Conservation (phyloP, 1,140 invertebrate species). For the Scylla paramamosain region DNA sequence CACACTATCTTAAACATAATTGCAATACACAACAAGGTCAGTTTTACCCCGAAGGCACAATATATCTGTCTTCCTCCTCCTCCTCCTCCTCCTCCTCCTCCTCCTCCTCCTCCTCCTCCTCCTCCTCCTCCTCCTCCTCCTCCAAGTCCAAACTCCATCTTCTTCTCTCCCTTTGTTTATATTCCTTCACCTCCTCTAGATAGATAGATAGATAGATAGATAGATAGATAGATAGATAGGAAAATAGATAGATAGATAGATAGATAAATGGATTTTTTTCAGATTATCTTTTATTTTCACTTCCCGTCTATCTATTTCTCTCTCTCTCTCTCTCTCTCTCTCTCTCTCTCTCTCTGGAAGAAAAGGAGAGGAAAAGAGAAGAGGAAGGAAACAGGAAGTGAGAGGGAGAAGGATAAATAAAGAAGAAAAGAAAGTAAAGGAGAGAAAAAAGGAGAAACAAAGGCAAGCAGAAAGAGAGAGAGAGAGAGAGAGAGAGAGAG, state of each 20-base stretch:
- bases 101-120: no score
- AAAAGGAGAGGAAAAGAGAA: background rate
- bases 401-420: background rate
- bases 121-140: no score
- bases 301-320: no score
- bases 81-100: background rate
- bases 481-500: background rate
- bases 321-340: background rate
- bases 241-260: background rate
- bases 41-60: background rate
- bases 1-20: constrained; percentile 6
- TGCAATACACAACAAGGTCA: background rate
- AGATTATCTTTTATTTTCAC: no score
- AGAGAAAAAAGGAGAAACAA: background rate
- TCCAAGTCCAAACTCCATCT: no score
- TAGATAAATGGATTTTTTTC: background rate
- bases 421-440: background rate
- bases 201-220: background rate
- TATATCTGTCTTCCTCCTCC: background rate
- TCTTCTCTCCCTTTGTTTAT: background rate
- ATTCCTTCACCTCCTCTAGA: background rate
- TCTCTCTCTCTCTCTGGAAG: background rate
- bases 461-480: background rate
- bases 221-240: no score
- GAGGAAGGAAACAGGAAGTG: background rate